phyloP scores from a whole-genome alignment of 2,113 vertebrate species.

The Bufo bufo region DNA sequence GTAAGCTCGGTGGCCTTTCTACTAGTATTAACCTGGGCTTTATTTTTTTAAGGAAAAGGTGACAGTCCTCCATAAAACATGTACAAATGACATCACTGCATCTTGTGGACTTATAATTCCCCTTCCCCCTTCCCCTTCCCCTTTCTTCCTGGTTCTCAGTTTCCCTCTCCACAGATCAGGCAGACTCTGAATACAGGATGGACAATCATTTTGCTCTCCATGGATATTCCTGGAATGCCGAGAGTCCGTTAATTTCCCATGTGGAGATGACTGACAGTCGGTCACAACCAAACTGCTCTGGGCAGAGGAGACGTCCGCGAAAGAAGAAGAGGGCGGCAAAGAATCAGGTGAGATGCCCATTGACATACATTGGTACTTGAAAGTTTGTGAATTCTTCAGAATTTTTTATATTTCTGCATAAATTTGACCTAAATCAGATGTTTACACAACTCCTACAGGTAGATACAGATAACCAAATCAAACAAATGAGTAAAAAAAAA shows the following conservation, averaged over 20 bases:
- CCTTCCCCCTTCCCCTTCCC: not conserved
- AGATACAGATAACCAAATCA: too few species aligned
- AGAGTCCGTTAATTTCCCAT: not conserved
- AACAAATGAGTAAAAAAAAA: too few species aligned
- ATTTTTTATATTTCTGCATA: too few species aligned
- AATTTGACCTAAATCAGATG: too few species aligned
- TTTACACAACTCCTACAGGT: too few species aligned
- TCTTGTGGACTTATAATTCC: not conserved
- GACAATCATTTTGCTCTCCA: not conserved
- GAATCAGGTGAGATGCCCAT: not conserved
- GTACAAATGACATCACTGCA: not conserved
- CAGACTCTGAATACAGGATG: not conserved
- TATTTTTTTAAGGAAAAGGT: too few species aligned
- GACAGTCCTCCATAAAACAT: too few species aligned
- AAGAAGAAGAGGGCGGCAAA: not conserved
- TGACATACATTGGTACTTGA: not conserved
- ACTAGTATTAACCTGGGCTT: too few species aligned
- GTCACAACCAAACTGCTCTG: not conserved
- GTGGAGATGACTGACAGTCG: not conserved
- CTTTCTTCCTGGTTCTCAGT: not conserved
- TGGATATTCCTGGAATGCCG: not conserved
- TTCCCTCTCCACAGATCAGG: not conserved
- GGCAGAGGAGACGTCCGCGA: constrained; percentile 29
- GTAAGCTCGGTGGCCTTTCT: too few species aligned
- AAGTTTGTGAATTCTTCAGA: too few species aligned